Evolutionary conservation across 2,113 vertebrate genomes (phyloP), one percentile per base, ranked within the genome.

Genomic region (Takifugu flavidus): DNA sequence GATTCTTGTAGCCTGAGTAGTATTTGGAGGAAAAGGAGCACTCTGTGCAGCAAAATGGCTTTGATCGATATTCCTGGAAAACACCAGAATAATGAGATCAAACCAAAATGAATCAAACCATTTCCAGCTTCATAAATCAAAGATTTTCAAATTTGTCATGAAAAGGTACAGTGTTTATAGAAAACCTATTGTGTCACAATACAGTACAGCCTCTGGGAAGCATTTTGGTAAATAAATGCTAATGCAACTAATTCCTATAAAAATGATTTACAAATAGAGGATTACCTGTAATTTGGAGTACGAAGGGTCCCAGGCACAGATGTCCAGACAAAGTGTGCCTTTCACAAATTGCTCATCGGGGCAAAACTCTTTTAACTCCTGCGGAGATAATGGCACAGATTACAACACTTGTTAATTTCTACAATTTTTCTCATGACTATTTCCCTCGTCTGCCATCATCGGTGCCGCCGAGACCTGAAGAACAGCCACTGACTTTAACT

Each of bases 1-100:
- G 96, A 93, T 96, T 99, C 89, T 98, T 98, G 93, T 98, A 99
- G 50, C 95, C 96, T 65, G 96, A 98, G 91, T 98, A 99, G 91
- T 95, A 98, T 90, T 96, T 97, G 72, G 96, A 99, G 75, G 97
- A 94, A 90, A 99, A 98, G 1, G 92, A 90, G 85, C 96, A 99
- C 69, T 96, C 95, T 56, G 95, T 94, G 91, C 97, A 99, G 93
- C 97, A 99, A 82, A 98, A 98, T 82, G 95, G 95, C 90, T 98
- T 99, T 80, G 97, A 98, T 86, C 97, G 90, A 82, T 99, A 99
- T 69, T 96, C 94, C 97, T 92, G 60, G 28, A 77, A 75, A 29
- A 70, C 5, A 80, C 5, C 27, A 54, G 14, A 2, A 50, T 56
- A 56, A 56, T 2, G 53, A 46, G 11, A 39, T 39, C 34, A 39